Base-by-base conservation (phyloP, 2,888 invertebrate genomes). In the Lochmaea crataegi region DNA sequence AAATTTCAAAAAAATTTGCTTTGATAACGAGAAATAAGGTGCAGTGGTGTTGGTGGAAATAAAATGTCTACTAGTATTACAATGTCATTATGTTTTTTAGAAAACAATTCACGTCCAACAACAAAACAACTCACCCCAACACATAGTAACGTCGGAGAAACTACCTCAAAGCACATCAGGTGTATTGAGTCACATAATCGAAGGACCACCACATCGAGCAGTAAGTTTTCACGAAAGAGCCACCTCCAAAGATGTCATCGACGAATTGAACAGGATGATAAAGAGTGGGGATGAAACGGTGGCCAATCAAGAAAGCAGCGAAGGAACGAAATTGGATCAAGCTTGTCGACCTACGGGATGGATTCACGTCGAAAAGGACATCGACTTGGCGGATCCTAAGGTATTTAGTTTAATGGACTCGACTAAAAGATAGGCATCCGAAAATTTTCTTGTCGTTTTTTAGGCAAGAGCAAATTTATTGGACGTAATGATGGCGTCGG, bases 381-480 rank as follows among this genome's bases (percentile, higher is more conserved):
- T 93, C 76, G 94, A 94, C 87, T 91, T 94, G 82, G 92, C 91
- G 79, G 94, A 94, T 86, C 94, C 94, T 12, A 94, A 93, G 91
- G 94, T 94, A 73, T 51, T 42, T 57, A n/a, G 32, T 48, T 22
- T 7, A 5, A 51, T 51, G 6, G 32, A 26, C 12, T 12, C 2
- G 12, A 45, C 14, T 5, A 45, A 4, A 14, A 45, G 14, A 4
- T 14, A 45, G 1, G 14, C 14, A 45, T 11, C n/a, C n/a, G n/a
- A n/a, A n/a, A n/a, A n/a, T n/a, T n/a, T n/a, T n/a, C 14, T 45
- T 12, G 14, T 11, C 2, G 45, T 11, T 64, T 77, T 80, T 68
- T 85, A 94, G 94, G 93, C 93, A 32, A 89, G 94, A 80, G 94
- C 93, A 45, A 94, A 92, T 86, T 87, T 94, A 7, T 86, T 94